Conservation (phyloP, 2,888 invertebrate species). For the Protodeltote pygarga region DNA sequence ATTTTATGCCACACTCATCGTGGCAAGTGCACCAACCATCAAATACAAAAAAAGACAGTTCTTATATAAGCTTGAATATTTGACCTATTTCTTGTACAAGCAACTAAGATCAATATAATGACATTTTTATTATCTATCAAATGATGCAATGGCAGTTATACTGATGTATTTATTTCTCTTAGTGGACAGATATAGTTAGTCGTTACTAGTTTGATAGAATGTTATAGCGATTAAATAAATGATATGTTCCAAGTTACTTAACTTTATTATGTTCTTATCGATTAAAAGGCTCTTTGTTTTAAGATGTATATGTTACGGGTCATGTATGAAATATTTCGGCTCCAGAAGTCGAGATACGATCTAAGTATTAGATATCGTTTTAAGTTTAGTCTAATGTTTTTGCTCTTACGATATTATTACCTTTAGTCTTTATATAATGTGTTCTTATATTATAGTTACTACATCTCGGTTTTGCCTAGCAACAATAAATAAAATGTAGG, state of each 20-base stretch:
- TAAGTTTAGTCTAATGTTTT: slow-evolving; percentile 33
- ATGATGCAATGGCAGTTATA: too few species aligned
- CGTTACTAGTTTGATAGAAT: slow-evolving; percentile 43
- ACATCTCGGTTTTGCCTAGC: slow-evolving; percentile 3
- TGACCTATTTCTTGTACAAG: too few species aligned
- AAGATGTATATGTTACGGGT: slow-evolving; percentile 52
- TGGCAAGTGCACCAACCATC: too few species aligned
- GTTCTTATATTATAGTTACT: slow-evolving; percentile 9
- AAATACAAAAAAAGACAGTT: too few species aligned
- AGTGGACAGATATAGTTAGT: too few species aligned
- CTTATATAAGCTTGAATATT: too few species aligned
- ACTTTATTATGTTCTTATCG: slow-evolving; percentile 51
- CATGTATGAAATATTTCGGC: slow-evolving; percentile 36
- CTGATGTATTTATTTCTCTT: too few species aligned
- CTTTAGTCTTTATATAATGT: slow-evolving; percentile 1
- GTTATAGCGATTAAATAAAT: slow-evolving; percentile 43
- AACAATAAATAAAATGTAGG: too few species aligned
- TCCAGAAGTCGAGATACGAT: slow-evolving; percentile 28
- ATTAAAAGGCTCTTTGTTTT: slow-evolving; percentile 64
- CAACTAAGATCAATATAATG: too few species aligned
- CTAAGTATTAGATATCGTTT: slow-evolving; percentile 26
- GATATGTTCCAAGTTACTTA: slow-evolving; percentile 49
- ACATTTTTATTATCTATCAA: too few species aligned
- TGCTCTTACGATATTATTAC: slow-evolving; percentile 16
- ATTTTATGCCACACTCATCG: too few species aligned